Conservation (phyloP, 1,140 invertebrate genomes). For the Kradibia gibbosae region DNA sequence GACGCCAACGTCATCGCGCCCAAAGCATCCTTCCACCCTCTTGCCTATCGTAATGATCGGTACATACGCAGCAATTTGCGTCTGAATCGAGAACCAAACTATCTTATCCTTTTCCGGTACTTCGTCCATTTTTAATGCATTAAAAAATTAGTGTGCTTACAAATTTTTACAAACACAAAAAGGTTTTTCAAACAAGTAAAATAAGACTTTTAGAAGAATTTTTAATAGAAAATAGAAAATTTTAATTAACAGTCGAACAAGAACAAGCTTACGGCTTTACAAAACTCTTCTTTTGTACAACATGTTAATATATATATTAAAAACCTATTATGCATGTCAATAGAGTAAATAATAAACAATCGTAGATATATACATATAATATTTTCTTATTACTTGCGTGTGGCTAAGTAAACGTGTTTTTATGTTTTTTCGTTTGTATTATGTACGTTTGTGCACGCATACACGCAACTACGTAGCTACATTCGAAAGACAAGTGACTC, state of each 20-base stretch:
- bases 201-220: not conserved
- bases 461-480: not conserved
- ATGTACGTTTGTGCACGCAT: not conserved
- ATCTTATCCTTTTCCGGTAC: not conserved
- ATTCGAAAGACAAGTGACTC: not conserved
- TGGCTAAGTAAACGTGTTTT: not conserved
- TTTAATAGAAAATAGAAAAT: slow-evolving; percentile 52
- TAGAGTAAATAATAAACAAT: not conserved
- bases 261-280: slow-evolving; percentile 23
- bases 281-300: slow-evolving; percentile 29
- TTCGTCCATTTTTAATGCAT: not conserved
- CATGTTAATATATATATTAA: slow-evolving; percentile 30
- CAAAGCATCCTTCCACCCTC: not conserved
- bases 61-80: too few species aligned
- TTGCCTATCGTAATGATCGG: too few species aligned
- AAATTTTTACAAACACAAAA: not conserved
- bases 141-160: too few species aligned
- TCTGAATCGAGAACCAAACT: too few species aligned
- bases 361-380: slow-evolving; percentile 3
- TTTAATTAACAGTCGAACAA: slow-evolving; percentile 50
- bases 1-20: not conserved
- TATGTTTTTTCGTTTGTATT: not conserved
- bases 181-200: too few species aligned
- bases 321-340: slow-evolving; percentile 14
- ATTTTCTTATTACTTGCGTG: not conserved